These are phyloP conservation scores for Panonychus citri DNA, from an alignment of 1,140 invertebrate species.

Conservation along the genomic window DNA sequence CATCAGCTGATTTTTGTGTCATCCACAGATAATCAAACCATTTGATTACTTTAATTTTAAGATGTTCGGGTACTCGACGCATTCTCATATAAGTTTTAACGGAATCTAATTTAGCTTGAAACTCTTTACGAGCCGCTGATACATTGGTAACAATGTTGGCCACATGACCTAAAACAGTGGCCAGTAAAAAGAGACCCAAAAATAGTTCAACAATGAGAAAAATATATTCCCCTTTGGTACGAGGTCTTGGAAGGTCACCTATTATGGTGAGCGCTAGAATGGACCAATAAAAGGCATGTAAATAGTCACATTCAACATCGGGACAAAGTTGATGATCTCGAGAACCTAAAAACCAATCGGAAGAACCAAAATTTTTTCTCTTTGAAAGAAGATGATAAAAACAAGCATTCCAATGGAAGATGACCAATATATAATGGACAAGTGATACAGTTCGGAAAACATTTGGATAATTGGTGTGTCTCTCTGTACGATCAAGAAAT, in stretches of 20 bases:
- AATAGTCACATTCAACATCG: constrained; percentile 75
- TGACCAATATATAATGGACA: constrained; percentile 86
- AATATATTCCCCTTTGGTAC: constrained; percentile 67
- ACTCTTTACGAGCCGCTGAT: constrained; percentile 74
- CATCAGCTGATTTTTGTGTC: constrained; percentile 91
- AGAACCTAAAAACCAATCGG: constrained; percentile 52
- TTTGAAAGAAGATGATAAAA: constrained; percentile 86
- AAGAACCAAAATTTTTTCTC: constrained; percentile 62
- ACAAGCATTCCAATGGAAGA: constrained; percentile 99
- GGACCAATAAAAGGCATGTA: constrained; percentile 96
- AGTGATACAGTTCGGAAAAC: constrained; percentile 73
- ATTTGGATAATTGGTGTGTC: constrained; percentile 96
- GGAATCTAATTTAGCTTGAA: constrained; percentile 88
- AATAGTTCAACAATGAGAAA: constrained; percentile 72
- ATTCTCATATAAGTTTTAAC: constrained; percentile 97
- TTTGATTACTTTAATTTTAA: constrained; percentile 93
- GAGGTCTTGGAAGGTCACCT: constrained; percentile 34
- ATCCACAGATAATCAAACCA: constrained; percentile 99
- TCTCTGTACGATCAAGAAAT: constrained; percentile 90
- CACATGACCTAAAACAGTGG: constrained; percentile 61
- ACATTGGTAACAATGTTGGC: constrained; percentile 88
- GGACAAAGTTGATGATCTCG: constrained; percentile 25
- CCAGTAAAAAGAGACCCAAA: constrained; percentile 69
- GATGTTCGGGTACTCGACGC: constrained; percentile 71
- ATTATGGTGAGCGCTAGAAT: constrained; percentile 82